Conservation (phyloP, 1,140 invertebrate species). For the Micrasema minimum region DNA sequence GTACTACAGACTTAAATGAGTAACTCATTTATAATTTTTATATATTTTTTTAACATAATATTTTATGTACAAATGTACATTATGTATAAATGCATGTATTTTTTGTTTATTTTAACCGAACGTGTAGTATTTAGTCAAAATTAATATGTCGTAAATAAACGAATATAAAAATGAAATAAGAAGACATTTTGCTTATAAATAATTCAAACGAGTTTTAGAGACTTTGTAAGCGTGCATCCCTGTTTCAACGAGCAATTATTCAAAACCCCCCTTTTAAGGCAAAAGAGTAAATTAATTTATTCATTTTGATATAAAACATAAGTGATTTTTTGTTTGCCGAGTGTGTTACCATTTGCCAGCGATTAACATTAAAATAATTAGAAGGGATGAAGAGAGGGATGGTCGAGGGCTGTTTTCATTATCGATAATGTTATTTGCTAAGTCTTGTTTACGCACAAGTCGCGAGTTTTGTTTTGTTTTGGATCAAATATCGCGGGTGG, state of each 20-base stretch:
- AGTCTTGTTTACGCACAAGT: conserved; percentile 36
- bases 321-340: conserved; percentile 16
- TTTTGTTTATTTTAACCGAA: too few species aligned
- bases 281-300: neutral
- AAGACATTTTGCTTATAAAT: neutral
- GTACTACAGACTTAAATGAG: too few species aligned
- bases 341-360: neutral
- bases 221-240: too few species aligned
- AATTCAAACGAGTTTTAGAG: neutral
- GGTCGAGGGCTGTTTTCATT: conserved; percentile 33
- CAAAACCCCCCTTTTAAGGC: neutral
- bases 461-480: conserved; percentile 39
- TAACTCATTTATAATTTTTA: too few species aligned
- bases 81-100: too few species aligned
- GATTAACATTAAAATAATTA: conserved; percentile 38
- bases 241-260: conserved; percentile 10
- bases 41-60: too few species aligned
- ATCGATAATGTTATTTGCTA: conserved; percentile 41
- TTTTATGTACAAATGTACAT: too few species aligned
- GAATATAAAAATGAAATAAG: too few species aligned
- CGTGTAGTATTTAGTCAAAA: too few species aligned
- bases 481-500: conserved; percentile 34
- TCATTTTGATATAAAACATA: conserved; percentile 17
- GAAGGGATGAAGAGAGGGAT: neutral
- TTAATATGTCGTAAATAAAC: too few species aligned